These are phyloP conservation scores for Pitangus sulphuratus DNA, from an alignment of 2,797 vertebrate genomes.

Conservation along the genomic window DNA sequence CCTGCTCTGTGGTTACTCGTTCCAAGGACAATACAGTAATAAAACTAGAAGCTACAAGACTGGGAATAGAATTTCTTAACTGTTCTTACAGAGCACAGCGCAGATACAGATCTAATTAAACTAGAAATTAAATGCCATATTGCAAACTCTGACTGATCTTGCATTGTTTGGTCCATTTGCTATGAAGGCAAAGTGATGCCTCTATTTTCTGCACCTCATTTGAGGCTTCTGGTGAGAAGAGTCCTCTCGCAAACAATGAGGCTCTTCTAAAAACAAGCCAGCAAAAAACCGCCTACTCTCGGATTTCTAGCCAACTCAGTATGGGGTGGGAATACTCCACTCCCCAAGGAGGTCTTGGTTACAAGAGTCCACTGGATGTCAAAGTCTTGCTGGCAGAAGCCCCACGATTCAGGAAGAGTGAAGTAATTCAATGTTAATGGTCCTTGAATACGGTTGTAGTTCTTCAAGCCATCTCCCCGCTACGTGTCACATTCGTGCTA, in stretches of 20 bases:
- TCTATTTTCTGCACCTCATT: background rate
- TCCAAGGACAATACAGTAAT: conserved; percentile 36
- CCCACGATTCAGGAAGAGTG: background rate
- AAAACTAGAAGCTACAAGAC: conserved; percentile 8
- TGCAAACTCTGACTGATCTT: background rate
- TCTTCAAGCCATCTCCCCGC: background rate
- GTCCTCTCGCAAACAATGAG: background rate
- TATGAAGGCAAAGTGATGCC: background rate
- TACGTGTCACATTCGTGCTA: background rate
- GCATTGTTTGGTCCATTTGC: background rate
- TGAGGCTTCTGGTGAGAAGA: background rate
- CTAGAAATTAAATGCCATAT: background rate
- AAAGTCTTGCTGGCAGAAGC: background rate
- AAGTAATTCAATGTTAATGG: background rate
- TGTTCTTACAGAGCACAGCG: background rate
- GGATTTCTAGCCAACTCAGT: background rate
- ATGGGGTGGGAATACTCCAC: background rate
- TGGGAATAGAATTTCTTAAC: background rate
- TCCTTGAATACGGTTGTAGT: background rate
- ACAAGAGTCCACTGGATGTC: background rate
- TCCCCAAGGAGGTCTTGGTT: background rate
- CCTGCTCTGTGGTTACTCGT: background rate
- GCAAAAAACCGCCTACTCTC: background rate
- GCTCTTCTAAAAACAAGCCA: background rate
- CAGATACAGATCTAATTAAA: background rate